Percentiles rank a stretch among this genome's conserved stretches.
These are phyloP conservation scores for Caenorhabditis macrosperma DNA, from an alignment of 2,888 invertebrate genomes.

Conservation along the genomic window DNA sequence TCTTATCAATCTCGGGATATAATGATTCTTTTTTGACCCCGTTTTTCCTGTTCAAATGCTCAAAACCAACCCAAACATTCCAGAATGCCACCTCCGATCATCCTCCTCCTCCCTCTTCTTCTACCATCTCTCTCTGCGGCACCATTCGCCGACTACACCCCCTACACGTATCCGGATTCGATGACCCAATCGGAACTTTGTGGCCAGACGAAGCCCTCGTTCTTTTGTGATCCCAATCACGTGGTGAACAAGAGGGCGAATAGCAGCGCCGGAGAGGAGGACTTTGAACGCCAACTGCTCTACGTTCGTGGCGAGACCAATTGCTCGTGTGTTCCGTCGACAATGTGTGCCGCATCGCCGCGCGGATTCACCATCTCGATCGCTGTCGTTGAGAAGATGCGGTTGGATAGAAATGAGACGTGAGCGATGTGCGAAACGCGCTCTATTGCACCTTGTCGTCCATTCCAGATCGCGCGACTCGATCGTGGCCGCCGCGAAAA, in stretches of 20 bases:
- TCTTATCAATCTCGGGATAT: no score
- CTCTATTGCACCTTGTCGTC: no score
- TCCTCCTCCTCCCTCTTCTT: neutral
- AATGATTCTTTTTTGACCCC: no score
- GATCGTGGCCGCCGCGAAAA: slow-evolving; percentile 54
- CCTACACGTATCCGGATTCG: slow-evolving; percentile 53
- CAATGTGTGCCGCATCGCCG: slow-evolving; percentile 15
- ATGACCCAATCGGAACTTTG: slow-evolving; percentile 51
- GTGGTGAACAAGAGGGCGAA: neutral
- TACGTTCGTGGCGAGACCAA: slow-evolving; percentile 51
- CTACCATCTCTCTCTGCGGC: neutral
- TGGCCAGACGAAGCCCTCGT: slow-evolving; percentile 47
- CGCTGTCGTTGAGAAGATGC: slow-evolving; percentile 54
- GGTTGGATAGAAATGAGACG: slow-evolving; percentile 47
- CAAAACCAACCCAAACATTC: no score
- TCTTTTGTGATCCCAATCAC: slow-evolving; percentile 52
- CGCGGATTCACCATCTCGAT: slow-evolving; percentile 45
- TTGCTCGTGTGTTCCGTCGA: slow-evolving; percentile 25
- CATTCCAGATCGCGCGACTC: slow-evolving; percentile 46
- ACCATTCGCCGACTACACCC: slow-evolving; percentile 50
- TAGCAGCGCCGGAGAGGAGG: slow-evolving; percentile 15
- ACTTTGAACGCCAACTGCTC: slow-evolving; percentile 31
- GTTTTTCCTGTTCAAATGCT: no score
- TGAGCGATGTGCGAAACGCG: no score
- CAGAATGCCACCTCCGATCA: neutral